Conservation (phyloP, 2,797 vertebrate genomes). For the Erpetoichthys calabaricus region DNA sequence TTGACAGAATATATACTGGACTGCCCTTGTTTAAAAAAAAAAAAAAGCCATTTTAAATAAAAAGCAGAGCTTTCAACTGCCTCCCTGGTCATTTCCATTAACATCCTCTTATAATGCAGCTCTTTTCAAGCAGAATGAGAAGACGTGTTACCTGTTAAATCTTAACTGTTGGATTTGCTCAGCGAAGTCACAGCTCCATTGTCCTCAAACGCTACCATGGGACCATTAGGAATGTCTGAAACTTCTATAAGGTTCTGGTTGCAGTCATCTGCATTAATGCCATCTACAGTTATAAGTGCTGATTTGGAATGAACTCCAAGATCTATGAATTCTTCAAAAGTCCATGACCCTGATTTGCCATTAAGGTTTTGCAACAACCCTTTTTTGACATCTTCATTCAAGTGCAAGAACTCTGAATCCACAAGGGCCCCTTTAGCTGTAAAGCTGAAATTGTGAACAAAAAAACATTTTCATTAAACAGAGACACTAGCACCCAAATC, state of each 20-base stretch:
- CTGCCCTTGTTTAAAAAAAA: too few species aligned
- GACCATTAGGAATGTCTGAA: slow-evolving; percentile 40
- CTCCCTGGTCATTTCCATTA: slow-evolving; percentile 23
- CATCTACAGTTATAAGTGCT: slow-evolving; percentile 30
- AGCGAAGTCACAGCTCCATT: slow-evolving; percentile 55
- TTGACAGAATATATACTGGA: too few species aligned
- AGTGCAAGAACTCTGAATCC: slow-evolving; percentile 35
- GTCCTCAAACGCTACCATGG: slow-evolving; percentile 58
- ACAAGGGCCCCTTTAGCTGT: slow-evolving; percentile 38
- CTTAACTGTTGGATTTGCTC: slow-evolving; percentile 56
- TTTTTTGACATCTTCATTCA: slow-evolving; percentile 44
- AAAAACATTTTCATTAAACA: not conserved
- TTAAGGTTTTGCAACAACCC: slow-evolving; percentile 45
- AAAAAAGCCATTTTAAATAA: slow-evolving; percentile 16
- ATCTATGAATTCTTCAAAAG: slow-evolving; percentile 63
- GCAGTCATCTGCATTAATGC: slow-evolving; percentile 40
- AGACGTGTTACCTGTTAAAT: slow-evolving; percentile 58
- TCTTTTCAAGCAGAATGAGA: too few species aligned
- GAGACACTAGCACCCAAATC: too few species aligned
- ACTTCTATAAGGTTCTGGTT: slow-evolving; percentile 55
- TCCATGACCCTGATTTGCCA: slow-evolving; percentile 60
- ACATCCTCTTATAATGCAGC: too few species aligned
- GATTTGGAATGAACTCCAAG: slow-evolving; percentile 50
- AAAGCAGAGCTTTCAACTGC: slow-evolving; percentile 20
- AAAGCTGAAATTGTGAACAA: slow-evolving; percentile 32